Evolutionary conservation across 2,888 invertebrate genomes (phyloP), one percentile per base, ranked within the genome.

Genomic region (Caenorhabditis becei): DNA sequence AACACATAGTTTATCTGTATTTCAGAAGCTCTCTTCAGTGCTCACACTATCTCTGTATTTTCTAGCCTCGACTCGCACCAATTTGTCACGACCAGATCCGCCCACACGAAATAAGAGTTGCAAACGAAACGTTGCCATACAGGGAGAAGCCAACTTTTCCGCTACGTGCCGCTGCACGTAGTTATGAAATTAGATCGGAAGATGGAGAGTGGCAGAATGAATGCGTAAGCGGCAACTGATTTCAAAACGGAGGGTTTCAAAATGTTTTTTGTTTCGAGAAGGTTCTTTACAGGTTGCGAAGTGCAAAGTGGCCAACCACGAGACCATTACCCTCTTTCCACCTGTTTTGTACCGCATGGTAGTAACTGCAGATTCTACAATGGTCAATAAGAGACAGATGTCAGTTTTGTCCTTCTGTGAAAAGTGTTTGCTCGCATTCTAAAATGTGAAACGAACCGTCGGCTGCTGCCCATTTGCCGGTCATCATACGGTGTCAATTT

Each of bases 1-100:
- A 75, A 67, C 75, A 75, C 75, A 61, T 49, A 75, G 75, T 75
- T 58, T 75, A 61, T 75, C 75, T 75, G 75, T 75, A 75, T 75
- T 75, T 75, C 75, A 75, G 75, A 75, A 58, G 37, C 28, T 53
- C 59, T 65, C 63, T 24, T 14, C 74, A 20, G 14, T 65, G 37
- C 23, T 11, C 24, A 23, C 44, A 37, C 75, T 66, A 35, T 74
- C 58, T 65, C 2, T 18, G 10, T 23, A 26, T 51, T 66, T 74
- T 74, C 61, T 44, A 66, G 66, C 24, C 37, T 4, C 66, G 26
- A 26, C 41, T 66, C 66, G 53, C 75, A 44, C 53, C 53, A 61
- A 61, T 66, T 66, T 61, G 66, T 66, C 75, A 66, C 75, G 53
- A 41, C 66, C 61, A 75, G 66, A 66, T 75, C 66, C 66, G 75